phyloP scores from a whole-genome alignment of 2,888 invertebrate species.

The Lasiommata megera region DNA sequence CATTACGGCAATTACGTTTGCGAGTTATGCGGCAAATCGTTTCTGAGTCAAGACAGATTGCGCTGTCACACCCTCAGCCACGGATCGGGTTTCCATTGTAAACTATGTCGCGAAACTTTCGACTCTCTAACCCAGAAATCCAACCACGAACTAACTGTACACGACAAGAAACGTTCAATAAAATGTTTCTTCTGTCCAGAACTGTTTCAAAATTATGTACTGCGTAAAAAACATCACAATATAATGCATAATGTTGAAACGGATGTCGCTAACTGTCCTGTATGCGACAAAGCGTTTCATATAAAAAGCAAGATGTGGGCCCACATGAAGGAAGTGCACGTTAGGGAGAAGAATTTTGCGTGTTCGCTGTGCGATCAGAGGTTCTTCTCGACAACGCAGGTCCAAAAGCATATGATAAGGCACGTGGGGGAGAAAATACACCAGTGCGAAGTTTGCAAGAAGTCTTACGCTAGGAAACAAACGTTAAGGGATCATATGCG shows the following conservation, averaged over 20 bases:
- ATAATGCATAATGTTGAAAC: conserved; percentile 48
- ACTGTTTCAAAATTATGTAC: conserved; percentile 53
- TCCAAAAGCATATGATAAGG: conserved; percentile 76
- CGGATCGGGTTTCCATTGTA: conserved; percentile 55
- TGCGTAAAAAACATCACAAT: conserved; percentile 56
- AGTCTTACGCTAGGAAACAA: conserved; percentile 69
- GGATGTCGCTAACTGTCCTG: conserved; percentile 53
- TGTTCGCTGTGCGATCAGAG: conserved; percentile 73
- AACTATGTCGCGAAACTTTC: conserved; percentile 51
- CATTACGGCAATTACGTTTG: conserved; percentile 66
- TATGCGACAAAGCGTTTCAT: conserved; percentile 57
- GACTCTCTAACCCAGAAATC: conserved; percentile 52
- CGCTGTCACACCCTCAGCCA: conserved; percentile 58
- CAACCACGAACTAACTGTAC: conserved; percentile 51
- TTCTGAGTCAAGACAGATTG: conserved; percentile 59
- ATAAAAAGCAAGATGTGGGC: conserved; percentile 60
- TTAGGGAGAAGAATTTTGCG: conserved; percentile 64
- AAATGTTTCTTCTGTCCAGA: conserved; percentile 61
- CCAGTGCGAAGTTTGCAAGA: conserved; percentile 71
- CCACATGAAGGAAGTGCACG: conserved; percentile 68
- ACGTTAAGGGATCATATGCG: conserved; percentile 63
- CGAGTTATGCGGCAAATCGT: conserved; percentile 66
- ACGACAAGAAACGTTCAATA: conserved; percentile 49
- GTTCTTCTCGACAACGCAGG: conserved; percentile 74
- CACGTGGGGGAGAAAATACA: conserved; percentile 72